A percentile compares a stretch with the other conserved stretches of the same genome.
Evolutionary conservation across 1,140 invertebrate genomes (phyloP).

Genomic region (Paralvinella palmiformis): DNA sequence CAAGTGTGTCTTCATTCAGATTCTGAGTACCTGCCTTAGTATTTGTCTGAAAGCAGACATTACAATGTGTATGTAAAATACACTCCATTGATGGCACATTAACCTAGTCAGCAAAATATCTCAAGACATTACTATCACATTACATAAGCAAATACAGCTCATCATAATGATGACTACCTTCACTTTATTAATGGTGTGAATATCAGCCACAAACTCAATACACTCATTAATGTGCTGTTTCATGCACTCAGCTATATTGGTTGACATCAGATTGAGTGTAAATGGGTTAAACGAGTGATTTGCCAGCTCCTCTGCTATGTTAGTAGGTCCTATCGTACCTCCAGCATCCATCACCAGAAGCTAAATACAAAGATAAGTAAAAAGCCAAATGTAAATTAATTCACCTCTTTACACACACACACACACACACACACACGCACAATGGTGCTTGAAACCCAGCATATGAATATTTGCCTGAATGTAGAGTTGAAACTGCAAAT

Average conservation of each 20-base stretch:
- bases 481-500: no score
- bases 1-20: constrained; percentile 88
- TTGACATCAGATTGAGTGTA: constrained; percentile 57
- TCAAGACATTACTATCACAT: background rate
- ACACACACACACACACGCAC: constrained; percentile 14
- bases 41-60: constrained; percentile 64
- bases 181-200: constrained; percentile 92
- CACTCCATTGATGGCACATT: no score
- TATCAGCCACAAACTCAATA: constrained; percentile 90
- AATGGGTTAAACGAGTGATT: constrained; percentile 38
- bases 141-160: constrained; percentile 4
- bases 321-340: constrained; percentile 64
- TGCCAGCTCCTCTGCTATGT: constrained; percentile 50
- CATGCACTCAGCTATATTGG: constrained; percentile 87
- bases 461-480: no score
- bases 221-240: constrained; percentile 86
- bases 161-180: constrained; percentile 62
- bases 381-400: background rate
- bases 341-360: constrained; percentile 67
- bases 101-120: background rate
- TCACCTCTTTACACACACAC: no score
- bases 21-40: constrained; percentile 59
- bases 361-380: constrained; percentile 29
- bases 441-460: constrained; percentile 8
- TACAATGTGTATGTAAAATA: background rate